These are phyloP conservation scores for Cotesia vestalis DNA, from an alignment of 1,140 invertebrate genomes.

Conservation along the genomic window DNA sequence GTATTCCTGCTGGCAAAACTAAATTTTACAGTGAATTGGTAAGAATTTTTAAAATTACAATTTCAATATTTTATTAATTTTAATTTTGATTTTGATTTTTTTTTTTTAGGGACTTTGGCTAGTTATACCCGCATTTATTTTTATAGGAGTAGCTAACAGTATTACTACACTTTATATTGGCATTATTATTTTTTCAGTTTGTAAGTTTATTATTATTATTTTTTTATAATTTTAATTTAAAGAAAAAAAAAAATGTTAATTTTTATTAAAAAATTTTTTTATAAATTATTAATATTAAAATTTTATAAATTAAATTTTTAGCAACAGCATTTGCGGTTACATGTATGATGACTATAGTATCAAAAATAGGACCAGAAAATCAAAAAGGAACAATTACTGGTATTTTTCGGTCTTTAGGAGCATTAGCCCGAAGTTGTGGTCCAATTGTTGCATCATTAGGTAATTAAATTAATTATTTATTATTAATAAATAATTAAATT, in stretches of 20 bases:
- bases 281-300: slow-evolving; percentile 29
- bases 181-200: slow-evolving; percentile 88
- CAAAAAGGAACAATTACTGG: slow-evolving; percentile 94
- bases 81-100: slow-evolving; percentile 71
- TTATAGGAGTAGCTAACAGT: slow-evolving; percentile 79
- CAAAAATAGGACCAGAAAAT: slow-evolving; percentile 79
- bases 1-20: slow-evolving; percentile 80
- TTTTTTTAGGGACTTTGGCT: slow-evolving; percentile 79
- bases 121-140: slow-evolving; percentile 88
- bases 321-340: slow-evolving; percentile 95
- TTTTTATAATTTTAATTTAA: slow-evolving; percentile 24
- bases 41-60: slow-evolving; percentile 26
- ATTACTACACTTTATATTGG: slow-evolving; percentile 77
- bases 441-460: slow-evolving; percentile 86
- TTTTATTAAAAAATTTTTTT: slow-evolving; percentile 27
- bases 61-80: slow-evolving; percentile 39
- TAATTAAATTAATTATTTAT: slow-evolving; percentile 51
- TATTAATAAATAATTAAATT: too few species aligned
- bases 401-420: slow-evolving; percentile 92
- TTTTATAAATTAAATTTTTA: slow-evolving; percentile 56
- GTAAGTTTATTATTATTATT: slow-evolving; percentile 71
- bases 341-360: slow-evolving; percentile 90
- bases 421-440: slow-evolving; percentile 90
- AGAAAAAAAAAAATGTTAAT: slow-evolving; percentile 25
- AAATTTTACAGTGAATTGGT: slow-evolving; percentile 76